A percentile compares a stretch with the other conserved stretches of the same genome.
phyloP scores from a whole-genome alignment of 2,113 vertebrate genomes.

The Catagonus wagneri region DNA sequence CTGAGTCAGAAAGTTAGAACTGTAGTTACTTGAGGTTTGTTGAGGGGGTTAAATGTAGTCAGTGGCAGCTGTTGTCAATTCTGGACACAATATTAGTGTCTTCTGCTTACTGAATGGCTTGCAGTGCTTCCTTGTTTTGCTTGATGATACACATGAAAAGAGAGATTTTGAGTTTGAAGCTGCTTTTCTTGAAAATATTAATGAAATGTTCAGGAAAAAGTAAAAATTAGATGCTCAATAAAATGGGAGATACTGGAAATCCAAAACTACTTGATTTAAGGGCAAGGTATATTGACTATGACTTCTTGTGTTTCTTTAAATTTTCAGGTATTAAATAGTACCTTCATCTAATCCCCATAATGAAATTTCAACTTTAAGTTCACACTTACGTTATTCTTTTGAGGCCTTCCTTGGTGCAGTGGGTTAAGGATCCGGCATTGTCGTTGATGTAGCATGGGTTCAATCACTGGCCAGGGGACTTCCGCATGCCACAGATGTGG shows the following conservation, averaged over 20 bases:
- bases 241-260: neutral
- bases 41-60: neutral
- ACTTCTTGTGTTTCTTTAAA: neutral
- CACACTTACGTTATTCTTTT: neutral
- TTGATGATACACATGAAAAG: neutral
- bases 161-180: neutral
- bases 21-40: too few relatives aligned
- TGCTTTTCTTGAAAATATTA: neutral
- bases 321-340: neutral
- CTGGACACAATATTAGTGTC: neutral
- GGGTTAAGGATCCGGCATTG: too few relatives aligned
- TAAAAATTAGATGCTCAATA: neutral
- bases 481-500: too few relatives aligned
- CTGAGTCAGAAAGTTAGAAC: neutral
- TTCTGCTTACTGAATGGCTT: neutral
- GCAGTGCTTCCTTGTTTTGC: neutral
- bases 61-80: neutral
- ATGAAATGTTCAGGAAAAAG: neutral
- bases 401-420: too few relatives aligned
- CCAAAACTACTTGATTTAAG: neutral
- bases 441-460: too few relatives aligned
- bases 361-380: slow-evolving; percentile 12
- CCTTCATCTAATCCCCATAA: neutral
- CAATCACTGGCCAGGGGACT: too few relatives aligned
- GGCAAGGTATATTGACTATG: neutral